Conservation (phyloP, 1,140 invertebrate genomes). For the Drosophila pectinifera region DNA sequence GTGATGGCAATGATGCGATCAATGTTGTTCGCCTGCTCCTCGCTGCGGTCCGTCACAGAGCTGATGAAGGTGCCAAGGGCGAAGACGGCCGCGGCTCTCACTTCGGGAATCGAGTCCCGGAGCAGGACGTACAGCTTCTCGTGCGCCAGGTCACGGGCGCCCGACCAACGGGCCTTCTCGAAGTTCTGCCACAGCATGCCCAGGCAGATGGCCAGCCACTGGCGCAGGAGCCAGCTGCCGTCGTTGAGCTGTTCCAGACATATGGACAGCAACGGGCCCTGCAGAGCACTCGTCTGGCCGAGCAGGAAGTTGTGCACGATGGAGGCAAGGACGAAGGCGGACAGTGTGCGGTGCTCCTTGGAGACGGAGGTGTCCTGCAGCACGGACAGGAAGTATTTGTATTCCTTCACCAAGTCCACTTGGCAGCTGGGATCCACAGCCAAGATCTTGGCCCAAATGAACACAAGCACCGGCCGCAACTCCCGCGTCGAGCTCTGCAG, state of each 20-base stretch:
- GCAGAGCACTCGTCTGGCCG: conserved; percentile 94
- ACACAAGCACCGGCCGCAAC: conserved; percentile 95
- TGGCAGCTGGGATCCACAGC: conserved; percentile 98
- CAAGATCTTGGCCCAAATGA: conserved; percentile 99
- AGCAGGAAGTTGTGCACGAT: conserved; percentile 95
- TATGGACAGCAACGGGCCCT: conserved; percentile 94
- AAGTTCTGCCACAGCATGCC: conserved; percentile 96
- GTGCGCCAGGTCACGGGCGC: conserved; percentile 97
- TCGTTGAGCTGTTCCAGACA: conserved; percentile 93
- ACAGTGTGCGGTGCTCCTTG: conserved; percentile 93
- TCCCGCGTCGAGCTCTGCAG: conserved; percentile 97
- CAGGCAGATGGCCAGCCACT: conserved; percentile 97
- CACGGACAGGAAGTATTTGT: conserved; percentile 97
- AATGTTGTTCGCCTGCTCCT: conserved; percentile 96
- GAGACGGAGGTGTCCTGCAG: conserved; percentile 93
- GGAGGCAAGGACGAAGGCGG: conserved; percentile 95
- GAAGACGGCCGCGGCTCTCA: conserved; percentile 95
- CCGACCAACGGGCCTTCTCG: conserved; percentile 97
- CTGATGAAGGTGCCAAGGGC: conserved; percentile 97
- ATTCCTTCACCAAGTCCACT: conserved; percentile 97
- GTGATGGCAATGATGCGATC: conserved; percentile 96
- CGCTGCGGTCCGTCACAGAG: conserved; percentile 91
- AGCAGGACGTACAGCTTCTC: conserved; percentile 95
- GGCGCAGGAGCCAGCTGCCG: conserved; percentile 89
- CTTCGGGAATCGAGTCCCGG: conserved; percentile 93